phyloP scores from a whole-genome alignment of 2,797 vertebrate species.

The Moxostoma hubbsi region DNA sequence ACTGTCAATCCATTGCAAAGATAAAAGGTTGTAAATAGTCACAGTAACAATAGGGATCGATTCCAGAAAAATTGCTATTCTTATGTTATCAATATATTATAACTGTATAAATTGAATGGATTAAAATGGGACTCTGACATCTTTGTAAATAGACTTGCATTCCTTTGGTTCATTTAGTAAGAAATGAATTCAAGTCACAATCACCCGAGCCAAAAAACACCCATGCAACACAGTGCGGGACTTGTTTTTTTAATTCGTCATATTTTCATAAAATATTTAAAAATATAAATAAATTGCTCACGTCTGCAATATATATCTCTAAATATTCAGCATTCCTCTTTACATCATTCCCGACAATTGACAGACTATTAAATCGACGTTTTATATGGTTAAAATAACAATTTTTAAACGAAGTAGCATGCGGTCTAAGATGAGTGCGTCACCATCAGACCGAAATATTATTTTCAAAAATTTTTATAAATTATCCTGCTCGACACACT shows the following conservation, averaged over 20 bases:
- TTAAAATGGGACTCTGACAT: conserved; percentile 58
- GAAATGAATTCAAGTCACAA: conserved; percentile 82
- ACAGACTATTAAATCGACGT: conserved; percentile 59
- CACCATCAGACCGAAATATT: conserved; percentile 70
- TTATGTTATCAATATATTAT: conserved; percentile 69
- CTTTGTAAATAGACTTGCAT: conserved; percentile 77
- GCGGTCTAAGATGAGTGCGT: conserved; percentile 68
- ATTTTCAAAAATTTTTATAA: conserved; percentile 88
- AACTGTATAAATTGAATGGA: conserved; percentile 64
- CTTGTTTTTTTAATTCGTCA: conserved; percentile 88
- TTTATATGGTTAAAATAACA: conserved; percentile 69
- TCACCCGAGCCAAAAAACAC: conserved; percentile 75
- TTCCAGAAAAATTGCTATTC: conserved; percentile 53
- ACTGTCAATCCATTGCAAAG: conserved; percentile 60
- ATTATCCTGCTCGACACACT: conserved; percentile 74
- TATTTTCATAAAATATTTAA: conserved; percentile 98
- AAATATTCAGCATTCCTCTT: conserved; percentile 70
- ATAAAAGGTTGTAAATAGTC: conserved; percentile 44
- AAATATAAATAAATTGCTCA: conserved; percentile 86
- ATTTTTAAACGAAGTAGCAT: conserved; percentile 66
- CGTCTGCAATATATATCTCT: conserved; percentile 64
- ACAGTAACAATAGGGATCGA: conserved; percentile 59
- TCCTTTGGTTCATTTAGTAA: conserved; percentile 74
- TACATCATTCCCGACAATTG: conserved; percentile 87
- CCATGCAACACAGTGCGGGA: conserved; percentile 73